Percentiles rank a stretch among this genome's conserved stretches.
These are phyloP conservation scores for Esox lucius DNA, from an alignment of 2,797 vertebrate genomes.

Conservation along the genomic window DNA sequence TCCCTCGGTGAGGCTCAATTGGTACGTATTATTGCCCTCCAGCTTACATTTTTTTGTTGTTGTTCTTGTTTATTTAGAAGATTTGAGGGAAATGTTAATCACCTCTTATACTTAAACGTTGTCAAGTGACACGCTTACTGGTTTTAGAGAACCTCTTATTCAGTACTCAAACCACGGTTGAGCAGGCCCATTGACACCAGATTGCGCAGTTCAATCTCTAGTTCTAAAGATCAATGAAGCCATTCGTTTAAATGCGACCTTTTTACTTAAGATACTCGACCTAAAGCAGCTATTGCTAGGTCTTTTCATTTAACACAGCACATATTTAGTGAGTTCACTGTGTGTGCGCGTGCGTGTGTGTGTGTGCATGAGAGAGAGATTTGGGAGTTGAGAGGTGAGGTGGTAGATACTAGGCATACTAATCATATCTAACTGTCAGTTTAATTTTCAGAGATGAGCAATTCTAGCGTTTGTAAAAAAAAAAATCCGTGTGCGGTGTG, in stretches of 20 bases:
- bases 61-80: slow-evolving; percentile 1
- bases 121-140: slow-evolving; percentile 51
- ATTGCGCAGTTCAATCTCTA: slow-evolving; percentile 53
- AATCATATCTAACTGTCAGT: slow-evolving; percentile 75
- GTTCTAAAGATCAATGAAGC: slow-evolving; percentile 66
- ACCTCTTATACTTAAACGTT: slow-evolving; percentile 44
- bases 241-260: slow-evolving; percentile 33
- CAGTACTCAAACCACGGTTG: slow-evolving; percentile 55
- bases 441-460: slow-evolving; percentile 80
- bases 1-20: background rate
- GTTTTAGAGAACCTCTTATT: slow-evolving; percentile 56
- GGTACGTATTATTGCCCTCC: background rate
- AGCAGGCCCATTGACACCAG: slow-evolving; percentile 39
- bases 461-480: slow-evolving; percentile 66
- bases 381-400: slow-evolving; percentile 22
- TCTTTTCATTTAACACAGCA: slow-evolving; percentile 28
- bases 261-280: slow-evolving; percentile 49
- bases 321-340: slow-evolving; percentile 15
- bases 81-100: slow-evolving; percentile 18
- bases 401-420: slow-evolving; percentile 62
- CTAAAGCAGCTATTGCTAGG: slow-evolving; percentile 43
- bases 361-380: slow-evolving; percentile 25
- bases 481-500: slow-evolving; percentile 66
- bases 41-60: background rate
- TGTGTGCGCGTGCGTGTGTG: slow-evolving; percentile 1